These are phyloP conservation scores for Apis laboriosa DNA, from an alignment of 1,140 invertebrate genomes.

Conservation along the genomic window DNA sequence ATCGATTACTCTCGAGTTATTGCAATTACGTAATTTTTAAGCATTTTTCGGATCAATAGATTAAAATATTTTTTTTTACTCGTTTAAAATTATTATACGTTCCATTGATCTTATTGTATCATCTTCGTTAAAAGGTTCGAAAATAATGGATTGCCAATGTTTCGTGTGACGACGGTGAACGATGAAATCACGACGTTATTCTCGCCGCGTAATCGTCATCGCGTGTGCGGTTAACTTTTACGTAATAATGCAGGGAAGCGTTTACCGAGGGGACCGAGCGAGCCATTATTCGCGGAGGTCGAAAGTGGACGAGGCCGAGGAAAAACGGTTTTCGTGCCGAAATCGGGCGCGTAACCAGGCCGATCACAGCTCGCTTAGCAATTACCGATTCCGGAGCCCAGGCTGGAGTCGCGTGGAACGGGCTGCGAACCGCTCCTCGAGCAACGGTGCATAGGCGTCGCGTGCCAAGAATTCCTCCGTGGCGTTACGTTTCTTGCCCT, in stretches of 20 bases:
- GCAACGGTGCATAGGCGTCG: conserved; percentile 52
- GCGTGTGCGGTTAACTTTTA: conserved; percentile 14
- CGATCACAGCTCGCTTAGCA: conserved; percentile 33
- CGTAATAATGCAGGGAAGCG: conserved; percentile 37
- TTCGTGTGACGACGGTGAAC: neutral
- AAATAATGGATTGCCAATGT: neutral
- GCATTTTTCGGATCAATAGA: no score
- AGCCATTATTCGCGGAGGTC: neutral
- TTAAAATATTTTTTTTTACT: no score
- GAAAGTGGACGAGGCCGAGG: conserved; percentile 34
- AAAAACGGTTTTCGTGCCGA: neutral
- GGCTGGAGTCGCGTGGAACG: conserved; percentile 4
- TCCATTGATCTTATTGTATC: no score
- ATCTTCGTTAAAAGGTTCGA: no score
- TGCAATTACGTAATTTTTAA: no score
- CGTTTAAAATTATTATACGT: no score
- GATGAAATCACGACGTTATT: conserved; percentile 22
- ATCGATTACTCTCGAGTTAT: no score
- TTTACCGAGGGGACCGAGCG: no score
- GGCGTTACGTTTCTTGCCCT: neutral
- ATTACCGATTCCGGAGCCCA: conserved; percentile 47
- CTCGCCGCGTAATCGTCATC: conserved; percentile 9
- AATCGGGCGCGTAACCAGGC: conserved; percentile 55
- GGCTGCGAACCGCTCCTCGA: conserved; percentile 25
- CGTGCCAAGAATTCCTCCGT: conserved; percentile 49